Evolutionary conservation across 2,888 invertebrate genomes (phyloP).

Genomic region (Leucophenga maculata): DNA sequence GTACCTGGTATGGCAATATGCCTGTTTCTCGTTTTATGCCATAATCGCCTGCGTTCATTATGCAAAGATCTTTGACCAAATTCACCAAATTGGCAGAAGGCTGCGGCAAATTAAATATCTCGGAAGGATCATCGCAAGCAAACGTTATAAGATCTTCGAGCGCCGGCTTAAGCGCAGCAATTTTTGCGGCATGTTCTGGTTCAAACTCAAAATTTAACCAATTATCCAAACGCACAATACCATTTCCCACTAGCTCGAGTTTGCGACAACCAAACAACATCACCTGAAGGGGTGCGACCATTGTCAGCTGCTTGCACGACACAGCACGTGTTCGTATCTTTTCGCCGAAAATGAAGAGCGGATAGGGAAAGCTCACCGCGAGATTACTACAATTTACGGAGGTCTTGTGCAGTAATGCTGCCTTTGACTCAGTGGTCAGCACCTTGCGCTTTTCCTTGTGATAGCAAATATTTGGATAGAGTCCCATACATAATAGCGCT

Average conservation of each 20-base stretch:
- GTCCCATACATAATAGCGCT: constrained; percentile 89
- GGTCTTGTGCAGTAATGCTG: constrained; percentile 95
- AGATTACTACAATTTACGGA: constrained; percentile 94
- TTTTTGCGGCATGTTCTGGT: constrained; percentile 82
- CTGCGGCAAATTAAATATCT: constrained; percentile 75
- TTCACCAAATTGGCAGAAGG: constrained; percentile 75
- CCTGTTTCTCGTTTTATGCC: constrained; percentile 76
- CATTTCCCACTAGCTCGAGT: constrained; percentile 74
- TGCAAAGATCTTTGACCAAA: constrained; percentile 83
- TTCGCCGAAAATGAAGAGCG: constrained; percentile 98
- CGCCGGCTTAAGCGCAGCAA: constrained; percentile 90
- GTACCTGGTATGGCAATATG: constrained; percentile 63
- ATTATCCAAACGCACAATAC: constrained; percentile 88
- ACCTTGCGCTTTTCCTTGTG: constrained; percentile 97
- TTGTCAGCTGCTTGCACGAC: constrained; percentile 95
- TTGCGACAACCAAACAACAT: constrained; percentile 93
- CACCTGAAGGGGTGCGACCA: constrained; percentile 95
- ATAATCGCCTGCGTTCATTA: constrained; percentile 83
- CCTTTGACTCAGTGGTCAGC: constrained; percentile 93
- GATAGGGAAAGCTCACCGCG: constrained; percentile 89
- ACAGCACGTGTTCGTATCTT: constrained; percentile 97
- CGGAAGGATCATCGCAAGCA: constrained; percentile 86
- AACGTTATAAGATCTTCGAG: constrained; percentile 88
- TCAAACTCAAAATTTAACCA: constrained; percentile 95
- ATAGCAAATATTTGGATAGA: constrained; percentile 97